Evolutionary conservation across 2,888 invertebrate genomes (phyloP).

Genomic region (Drosophila maculinotata): DNA sequence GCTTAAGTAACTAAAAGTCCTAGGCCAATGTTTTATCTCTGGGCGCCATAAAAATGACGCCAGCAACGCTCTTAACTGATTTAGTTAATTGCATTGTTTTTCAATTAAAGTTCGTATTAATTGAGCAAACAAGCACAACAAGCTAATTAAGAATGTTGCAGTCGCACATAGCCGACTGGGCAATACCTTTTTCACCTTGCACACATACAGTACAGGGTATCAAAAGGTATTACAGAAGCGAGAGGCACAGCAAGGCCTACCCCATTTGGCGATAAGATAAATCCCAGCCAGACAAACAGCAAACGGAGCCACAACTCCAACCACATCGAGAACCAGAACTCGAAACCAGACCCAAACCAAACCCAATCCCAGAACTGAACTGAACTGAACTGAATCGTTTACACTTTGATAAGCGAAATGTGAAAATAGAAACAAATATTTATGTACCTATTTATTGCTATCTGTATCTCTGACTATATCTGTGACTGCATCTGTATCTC

Average conservation of each 20-base stretch:
- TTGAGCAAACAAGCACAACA: conserved; percentile 72
- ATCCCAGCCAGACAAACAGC: conserved; percentile 26
- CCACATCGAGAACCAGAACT: background rate
- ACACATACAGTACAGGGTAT: background rate
- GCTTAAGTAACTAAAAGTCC: background rate
- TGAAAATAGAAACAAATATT: conserved; percentile 69
- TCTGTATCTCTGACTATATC: conserved; percentile 10
- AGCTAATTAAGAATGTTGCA: background rate
- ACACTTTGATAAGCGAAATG: conserved; percentile 64
- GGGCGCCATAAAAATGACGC: conserved; percentile 57
- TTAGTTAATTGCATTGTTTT: conserved; percentile 82
- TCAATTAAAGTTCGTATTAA: conserved; percentile 79
- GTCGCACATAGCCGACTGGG: background rate
- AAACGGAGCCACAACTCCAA: conserved; percentile 12
- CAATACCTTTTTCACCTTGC: background rate
- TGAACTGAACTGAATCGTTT: conserved; percentile 32
- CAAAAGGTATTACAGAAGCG: background rate
- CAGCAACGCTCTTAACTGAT: conserved; percentile 74
- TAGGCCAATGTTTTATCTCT: conserved; percentile 31
- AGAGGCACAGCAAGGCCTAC: too few relatives aligned
- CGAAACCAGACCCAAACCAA: conserved; percentile 4
- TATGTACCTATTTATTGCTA: conserved; percentile 53
- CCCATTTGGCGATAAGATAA: conserved; percentile 24
- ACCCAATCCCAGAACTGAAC: background rate
- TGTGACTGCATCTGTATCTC: conserved; percentile 22